phyloP scores from a whole-genome alignment of 2,888 invertebrate genomes.

The Drosophila meridiana region DNA sequence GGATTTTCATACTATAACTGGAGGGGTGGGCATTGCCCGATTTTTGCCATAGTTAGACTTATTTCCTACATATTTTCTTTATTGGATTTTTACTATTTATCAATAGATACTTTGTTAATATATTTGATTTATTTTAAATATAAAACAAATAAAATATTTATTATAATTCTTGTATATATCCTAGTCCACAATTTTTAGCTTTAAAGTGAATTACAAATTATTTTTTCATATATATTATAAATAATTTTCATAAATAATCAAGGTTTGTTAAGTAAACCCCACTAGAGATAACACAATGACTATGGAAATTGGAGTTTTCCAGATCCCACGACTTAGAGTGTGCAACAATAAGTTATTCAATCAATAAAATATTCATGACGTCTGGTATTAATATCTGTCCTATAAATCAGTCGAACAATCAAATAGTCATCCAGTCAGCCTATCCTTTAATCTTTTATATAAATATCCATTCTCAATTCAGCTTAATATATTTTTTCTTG shows the following conservation, averaged over 20 bases:
- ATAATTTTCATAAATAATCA: too few relatives aligned
- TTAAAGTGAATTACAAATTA: too few relatives aligned
- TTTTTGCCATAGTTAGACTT: not conserved
- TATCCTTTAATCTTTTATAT: too few relatives aligned
- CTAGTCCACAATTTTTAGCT: too few relatives aligned
- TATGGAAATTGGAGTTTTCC: not conserved
- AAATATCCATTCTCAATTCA: not conserved
- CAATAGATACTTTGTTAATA: not conserved
- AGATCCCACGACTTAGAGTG: not conserved
- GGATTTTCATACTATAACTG: not conserved
- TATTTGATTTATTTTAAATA: too few relatives aligned
- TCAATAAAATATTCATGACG: not conserved
- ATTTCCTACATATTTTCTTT: not conserved
- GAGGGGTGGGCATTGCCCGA: not conserved
- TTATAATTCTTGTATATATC: too few relatives aligned
- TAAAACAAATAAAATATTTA: too few relatives aligned
- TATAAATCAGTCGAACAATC: not conserved
- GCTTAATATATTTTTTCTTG: not conserved
- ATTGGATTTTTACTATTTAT: not conserved
- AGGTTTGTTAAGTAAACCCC: not conserved
- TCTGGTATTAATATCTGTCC: not conserved
- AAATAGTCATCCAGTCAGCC: too few relatives aligned
- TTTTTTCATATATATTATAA: too few relatives aligned
- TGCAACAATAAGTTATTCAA: not conserved
- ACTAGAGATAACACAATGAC: not conserved